A percentile compares a stretch with the other conserved stretches of the same genome.
phyloP scores from a whole-genome alignment of 2,888 invertebrate species.

The Branchinecta sandiegonensis region DNA sequence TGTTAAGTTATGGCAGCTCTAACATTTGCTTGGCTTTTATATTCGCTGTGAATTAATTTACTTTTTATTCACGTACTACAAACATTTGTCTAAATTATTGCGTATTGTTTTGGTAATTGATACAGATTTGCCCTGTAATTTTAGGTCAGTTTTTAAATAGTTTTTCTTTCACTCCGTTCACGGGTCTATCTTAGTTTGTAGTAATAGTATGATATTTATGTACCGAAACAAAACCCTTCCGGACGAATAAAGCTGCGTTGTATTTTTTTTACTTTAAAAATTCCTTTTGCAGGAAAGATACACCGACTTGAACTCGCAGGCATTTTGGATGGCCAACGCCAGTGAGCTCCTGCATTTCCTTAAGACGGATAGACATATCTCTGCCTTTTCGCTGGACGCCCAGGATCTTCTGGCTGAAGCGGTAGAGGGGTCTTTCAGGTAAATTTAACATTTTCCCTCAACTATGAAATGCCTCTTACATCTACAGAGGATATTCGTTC shows the following conservation, averaged over 20 bases:
- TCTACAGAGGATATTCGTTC: no score
- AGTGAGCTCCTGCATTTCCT: conserved; percentile 91
- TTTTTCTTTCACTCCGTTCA: conserved; percentile 19
- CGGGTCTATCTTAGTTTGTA: neutral
- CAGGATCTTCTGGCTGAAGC: conserved; percentile 86
- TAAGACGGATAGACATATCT: conserved; percentile 85
- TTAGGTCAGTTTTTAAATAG: no score
- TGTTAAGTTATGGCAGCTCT: no score
- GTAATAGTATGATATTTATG: neutral
- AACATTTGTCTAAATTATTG: no score
- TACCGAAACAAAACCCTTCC: neutral
- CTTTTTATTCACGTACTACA: no score
- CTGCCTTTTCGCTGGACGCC: conserved; percentile 77
- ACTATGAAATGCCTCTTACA: no score
- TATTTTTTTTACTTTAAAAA: no score
- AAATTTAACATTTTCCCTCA: no score
- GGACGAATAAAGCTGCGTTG: neutral
- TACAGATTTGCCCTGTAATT: no score
- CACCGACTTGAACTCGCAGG: conserved; percentile 67
- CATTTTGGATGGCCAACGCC: conserved; percentile 95
- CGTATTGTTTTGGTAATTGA: no score
- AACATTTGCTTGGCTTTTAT: no score
- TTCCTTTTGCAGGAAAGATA: conserved; percentile 51
- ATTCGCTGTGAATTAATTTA: no score
- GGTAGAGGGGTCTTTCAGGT: conserved; percentile 67